Base-by-base conservation (phyloP, 1,140 invertebrate species). In the Potamilus streckersoni region DNA sequence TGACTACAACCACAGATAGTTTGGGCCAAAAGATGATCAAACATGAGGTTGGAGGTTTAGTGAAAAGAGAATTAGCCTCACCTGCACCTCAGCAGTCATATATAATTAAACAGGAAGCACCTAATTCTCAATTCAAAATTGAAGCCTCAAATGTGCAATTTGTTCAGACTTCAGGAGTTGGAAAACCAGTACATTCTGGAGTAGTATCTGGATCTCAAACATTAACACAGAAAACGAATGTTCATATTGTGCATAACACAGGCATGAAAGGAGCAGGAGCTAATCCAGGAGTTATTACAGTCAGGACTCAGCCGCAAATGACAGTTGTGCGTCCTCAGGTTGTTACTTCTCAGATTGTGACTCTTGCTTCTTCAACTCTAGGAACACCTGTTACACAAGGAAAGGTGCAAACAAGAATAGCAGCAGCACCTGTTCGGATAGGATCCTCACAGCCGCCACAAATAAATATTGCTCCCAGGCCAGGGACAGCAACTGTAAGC, bases 161-260 rank as follows among this genome's bases (percentile, higher is more conserved):
- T 49, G 38, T 49, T 49, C 38, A 49, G 38, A 11, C 38, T 8
- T 49, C 38, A 49, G 38, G 38, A 6, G 38, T 49, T 49, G 38
- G 38, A 49, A 49, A 49, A 49, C 38, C 38, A 49, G 38, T 49
- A 49, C 38, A 49, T 49, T 49, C 38, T 49, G 38, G 38, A 49
- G 6, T 49, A 49, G 38, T 6, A 49, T 77, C 75, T 55, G 69
- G 49, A 72, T 71, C 70, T 66, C 75, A 72, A 23, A 65, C 56
- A 27, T 63, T 77, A 31, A 77, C 75, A 17, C 75, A 77, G 38
- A 77, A 77, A 69, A 77, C 75, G 14, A 77, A 72, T 73, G 75
- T 77, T 20, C 75, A 77, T 67, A 77, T 77, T 61, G 69, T 77
- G 72, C 75, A 77, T 72, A 77, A 69, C 71, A 69, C 74, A 55